Evolutionary conservation across 2,797 vertebrate genomes (phyloP), one percentile per base, ranked within the genome.

Genomic region (Rhynchonycteris naso): DNA sequence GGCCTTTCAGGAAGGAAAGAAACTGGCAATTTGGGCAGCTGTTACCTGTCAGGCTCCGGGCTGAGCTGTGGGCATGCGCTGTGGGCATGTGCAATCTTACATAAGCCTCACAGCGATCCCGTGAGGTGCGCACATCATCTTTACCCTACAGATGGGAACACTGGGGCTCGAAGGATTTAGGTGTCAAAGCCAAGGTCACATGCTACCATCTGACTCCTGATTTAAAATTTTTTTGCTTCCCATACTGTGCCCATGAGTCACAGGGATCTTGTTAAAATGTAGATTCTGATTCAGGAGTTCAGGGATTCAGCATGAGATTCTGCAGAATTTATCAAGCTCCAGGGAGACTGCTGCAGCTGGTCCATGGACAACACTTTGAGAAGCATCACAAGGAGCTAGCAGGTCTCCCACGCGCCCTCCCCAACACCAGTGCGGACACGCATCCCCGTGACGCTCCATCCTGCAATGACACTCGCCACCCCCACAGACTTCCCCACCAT

Each of bases 201-300:
- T 71, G 72, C 47, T 66, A n/a, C 24, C 5, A 9, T n/a, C 54
- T 28, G 61, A 66, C 74, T 91, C 18, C 30, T 7, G 7, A 54
- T 69, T 91, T 84, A 26, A 69, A 65, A 18, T 7, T 47, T 50
- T 50, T 71, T 83, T 88, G 90, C 81, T 88, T 72, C 56, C 65
- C 59, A 63, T 82, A 38, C 54, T 69, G 35, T 61, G 59, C 30
- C 1, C n/a, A 2, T 56, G 33, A 81, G 22, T 90, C 54, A 66
- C 59, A 35, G 78, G 22, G 35, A 35, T 28, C 54, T 80, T 50
- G 54, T 38, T 65, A 75, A 63, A 69, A 47, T 21, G 43, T 22
- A 43, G 75, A 5, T 35, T 91, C 81, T 74, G 66, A 71, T 58
- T 66, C 15, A n/a, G 50, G 22, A 82, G n/a, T 24, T 72, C 75